A percentile compares a stretch with the other conserved stretches of the same genome.
phyloP scores from a whole-genome alignment of 53 echinoderm and acorn worm species.

The Hippasteria phrygiana region DNA sequence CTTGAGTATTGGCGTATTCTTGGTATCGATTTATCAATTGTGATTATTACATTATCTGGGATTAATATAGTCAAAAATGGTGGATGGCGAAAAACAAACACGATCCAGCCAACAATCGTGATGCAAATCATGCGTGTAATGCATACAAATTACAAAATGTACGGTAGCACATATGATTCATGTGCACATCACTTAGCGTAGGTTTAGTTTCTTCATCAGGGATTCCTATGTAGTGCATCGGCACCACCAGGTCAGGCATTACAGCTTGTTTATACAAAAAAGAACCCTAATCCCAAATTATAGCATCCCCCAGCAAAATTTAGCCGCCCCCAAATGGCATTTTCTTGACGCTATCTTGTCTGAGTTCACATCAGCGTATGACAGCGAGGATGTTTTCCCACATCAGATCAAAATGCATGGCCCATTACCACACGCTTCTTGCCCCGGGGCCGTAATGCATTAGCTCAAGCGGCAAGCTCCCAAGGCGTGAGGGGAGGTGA shows the following conservation, averaged over 20 bases:
- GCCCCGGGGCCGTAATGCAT: slow-evolving; percentile 3
- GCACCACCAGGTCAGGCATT: background rate
- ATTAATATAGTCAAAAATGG: too few relatives aligned
- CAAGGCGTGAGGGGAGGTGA: background rate
- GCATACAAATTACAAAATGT: too few relatives aligned
- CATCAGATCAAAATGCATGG: slow-evolving; percentile 19
- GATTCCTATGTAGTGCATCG: background rate
- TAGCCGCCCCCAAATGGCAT: background rate
- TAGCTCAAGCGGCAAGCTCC: background rate
- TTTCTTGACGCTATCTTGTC: slow-evolving; percentile 39
- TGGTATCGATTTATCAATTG: too few relatives aligned
- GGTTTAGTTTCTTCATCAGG: background rate
- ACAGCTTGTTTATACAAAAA: background rate
- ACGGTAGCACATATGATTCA: too few relatives aligned
- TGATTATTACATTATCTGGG: too few relatives aligned
- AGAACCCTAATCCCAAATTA: background rate
- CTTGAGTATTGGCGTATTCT: too few relatives aligned
- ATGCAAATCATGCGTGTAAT: too few relatives aligned
- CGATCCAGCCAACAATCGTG: too few relatives aligned
- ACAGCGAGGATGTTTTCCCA: slow-evolving; percentile 38
- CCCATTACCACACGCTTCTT: slow-evolving; percentile 19
- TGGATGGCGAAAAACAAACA: too few relatives aligned
- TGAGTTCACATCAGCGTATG: slow-evolving; percentile 35
- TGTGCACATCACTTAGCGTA: too few relatives aligned
- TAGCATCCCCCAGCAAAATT: background rate